These are phyloP conservation scores for Melinopterus prodromus DNA, from an alignment of 2,888 invertebrate genomes.

Conservation along the genomic window DNA sequence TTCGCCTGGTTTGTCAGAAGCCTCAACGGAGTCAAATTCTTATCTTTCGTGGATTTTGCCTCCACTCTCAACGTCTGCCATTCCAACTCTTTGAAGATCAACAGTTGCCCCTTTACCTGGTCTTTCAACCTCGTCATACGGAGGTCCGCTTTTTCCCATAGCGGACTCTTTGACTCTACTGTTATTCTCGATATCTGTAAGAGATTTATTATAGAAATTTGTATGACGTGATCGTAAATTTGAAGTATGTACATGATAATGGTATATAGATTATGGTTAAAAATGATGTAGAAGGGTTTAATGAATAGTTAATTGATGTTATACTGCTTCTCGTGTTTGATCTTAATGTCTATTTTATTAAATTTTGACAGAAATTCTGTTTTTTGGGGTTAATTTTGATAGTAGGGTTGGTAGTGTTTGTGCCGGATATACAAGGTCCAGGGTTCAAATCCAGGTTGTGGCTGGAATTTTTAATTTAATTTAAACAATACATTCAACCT, in stretches of 20 bases:
- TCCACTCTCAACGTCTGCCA: slow-evolving; percentile 98
- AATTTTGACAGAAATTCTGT: too few species aligned
- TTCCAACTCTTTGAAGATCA: slow-evolving; percentile 96
- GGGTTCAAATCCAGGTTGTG: too few species aligned
- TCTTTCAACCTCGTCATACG: slow-evolving; percentile 92
- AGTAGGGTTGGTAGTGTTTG: too few species aligned
- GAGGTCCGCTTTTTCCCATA: slow-evolving; percentile 88
- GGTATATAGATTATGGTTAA: slow-evolving; percentile 18
- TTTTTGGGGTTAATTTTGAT: too few species aligned
- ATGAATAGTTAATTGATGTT: slow-evolving; percentile 11
- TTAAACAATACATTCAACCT: too few species aligned
- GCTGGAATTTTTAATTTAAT: too few species aligned
- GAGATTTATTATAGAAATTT: slow-evolving; percentile 36
- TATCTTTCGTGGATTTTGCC: slow-evolving; percentile 83
- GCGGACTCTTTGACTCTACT: slow-evolving; percentile 93
- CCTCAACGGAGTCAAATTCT: slow-evolving; percentile 85
- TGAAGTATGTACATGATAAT: slow-evolving; percentile 21
- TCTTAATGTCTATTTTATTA: too few species aligned
- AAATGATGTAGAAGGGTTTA: slow-evolving; percentile 25
- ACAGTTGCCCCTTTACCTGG: slow-evolving; percentile 83
- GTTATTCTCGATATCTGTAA: slow-evolving; percentile 88
- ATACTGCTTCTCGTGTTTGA: too few species aligned
- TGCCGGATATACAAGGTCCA: too few species aligned
- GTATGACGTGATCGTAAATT: too few species aligned
- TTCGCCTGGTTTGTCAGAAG: slow-evolving; percentile 93